Conservation (phyloP, 2,113 vertebrate species). For the Sprattus sprattus region DNA sequence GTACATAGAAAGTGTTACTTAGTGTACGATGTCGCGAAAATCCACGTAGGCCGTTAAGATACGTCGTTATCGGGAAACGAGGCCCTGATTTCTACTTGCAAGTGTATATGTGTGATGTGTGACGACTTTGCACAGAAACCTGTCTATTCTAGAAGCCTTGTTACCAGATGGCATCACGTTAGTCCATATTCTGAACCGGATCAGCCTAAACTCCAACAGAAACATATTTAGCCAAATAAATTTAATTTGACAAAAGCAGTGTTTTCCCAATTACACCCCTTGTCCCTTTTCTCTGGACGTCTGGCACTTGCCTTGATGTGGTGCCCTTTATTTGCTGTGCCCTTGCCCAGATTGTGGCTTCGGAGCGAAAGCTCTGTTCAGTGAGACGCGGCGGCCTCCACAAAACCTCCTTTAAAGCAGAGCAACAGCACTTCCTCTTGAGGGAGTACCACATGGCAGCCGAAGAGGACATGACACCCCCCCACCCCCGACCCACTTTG, state of each 20-base stretch:
- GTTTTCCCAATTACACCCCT: neutral
- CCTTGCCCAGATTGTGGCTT: neutral
- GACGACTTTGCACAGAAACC: neutral
- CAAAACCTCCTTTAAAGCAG: neutral
- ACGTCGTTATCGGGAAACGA: too few species aligned
- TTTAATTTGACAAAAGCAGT: neutral
- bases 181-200: neutral
- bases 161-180: neutral
- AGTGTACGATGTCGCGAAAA: too few species aligned
- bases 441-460: neutral
- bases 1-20: too few species aligned
- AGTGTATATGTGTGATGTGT: neutral
- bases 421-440: neutral
- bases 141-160: neutral
- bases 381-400: neutral
- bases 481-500: conserved; percentile 55
- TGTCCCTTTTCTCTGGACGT: neutral
- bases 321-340: neutral
- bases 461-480: neutral
- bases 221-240: neutral
- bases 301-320: neutral
- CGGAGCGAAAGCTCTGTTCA: neutral
- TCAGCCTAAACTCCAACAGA: neutral
- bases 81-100: neutral
- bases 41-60: too few species aligned